phyloP scores from a whole-genome alignment of 2,888 invertebrate species.

The Rhagophthalmus giganteus region DNA sequence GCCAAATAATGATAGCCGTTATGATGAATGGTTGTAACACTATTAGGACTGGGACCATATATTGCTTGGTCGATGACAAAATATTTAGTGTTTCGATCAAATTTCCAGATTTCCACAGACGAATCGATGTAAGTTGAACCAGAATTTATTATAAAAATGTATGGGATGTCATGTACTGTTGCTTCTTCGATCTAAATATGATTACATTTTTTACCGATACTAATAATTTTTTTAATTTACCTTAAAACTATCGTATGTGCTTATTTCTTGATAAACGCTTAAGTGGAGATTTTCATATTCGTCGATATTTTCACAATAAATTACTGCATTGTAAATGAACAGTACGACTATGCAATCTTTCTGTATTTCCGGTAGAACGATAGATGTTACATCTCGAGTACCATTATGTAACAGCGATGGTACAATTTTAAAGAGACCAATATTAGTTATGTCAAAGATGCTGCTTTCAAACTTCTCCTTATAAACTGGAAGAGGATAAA shows the following conservation, averaged over 20 bases:
- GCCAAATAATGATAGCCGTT: conserved; percentile 44
- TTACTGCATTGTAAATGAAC: conserved; percentile 13
- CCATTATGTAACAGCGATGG: conserved; percentile 36
- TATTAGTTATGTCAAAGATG: conserved; percentile 24
- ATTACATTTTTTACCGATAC: too few species aligned
- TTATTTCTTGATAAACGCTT: not conserved
- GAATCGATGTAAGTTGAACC: conserved; percentile 30
- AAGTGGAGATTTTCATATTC: too few species aligned
- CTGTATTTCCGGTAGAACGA: conserved; percentile 34
- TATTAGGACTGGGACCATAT: conserved; percentile 41
- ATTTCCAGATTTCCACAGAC: conserved; percentile 44
- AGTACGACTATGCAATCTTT: conserved; percentile 39
- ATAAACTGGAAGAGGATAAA: not conserved
- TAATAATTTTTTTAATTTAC: too few species aligned
- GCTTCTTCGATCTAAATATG: conserved; percentile 4
- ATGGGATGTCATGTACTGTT: conserved; percentile 3
- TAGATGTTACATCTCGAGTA: conserved; percentile 37
- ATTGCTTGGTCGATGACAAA: conserved; percentile 45
- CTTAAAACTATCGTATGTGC: conserved; percentile 2
- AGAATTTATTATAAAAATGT: conserved; percentile 14
- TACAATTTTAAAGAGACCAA: conserved; percentile 16
- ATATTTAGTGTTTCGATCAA: conserved; percentile 30
- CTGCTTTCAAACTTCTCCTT: conserved; percentile 10
- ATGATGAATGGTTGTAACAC: conserved; percentile 41
- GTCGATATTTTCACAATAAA: conserved; percentile 9